Evolutionary conservation across 2,888 invertebrate genomes (phyloP), one percentile per base, ranked within the genome.

Genomic region (Drosophila formosana): DNA sequence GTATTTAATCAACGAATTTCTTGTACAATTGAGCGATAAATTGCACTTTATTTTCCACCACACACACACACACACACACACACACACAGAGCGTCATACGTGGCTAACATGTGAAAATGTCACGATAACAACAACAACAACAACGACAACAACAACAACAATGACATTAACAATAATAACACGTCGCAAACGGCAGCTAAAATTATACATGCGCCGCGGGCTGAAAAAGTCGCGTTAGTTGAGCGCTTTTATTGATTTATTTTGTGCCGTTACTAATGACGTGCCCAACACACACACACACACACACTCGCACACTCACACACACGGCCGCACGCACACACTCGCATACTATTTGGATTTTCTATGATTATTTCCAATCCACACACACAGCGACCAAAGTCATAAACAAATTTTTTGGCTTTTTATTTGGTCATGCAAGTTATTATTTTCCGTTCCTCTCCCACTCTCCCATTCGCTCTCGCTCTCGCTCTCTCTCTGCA

Each of bases 221-320:
- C 52, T 47, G 61, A 53, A 62, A 79, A 63, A 76, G 74, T 77
- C 70, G 66, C 66, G 66, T 71, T 85, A 66, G 78, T 69, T 74
- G 65, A 72, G 87, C 67, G 66, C 66, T 75, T 85, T 88, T 83
- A 83, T 88, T 88, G 83, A 83, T 83, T 88, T 83, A 77, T 83
- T 87, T 83, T 78, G 61, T 72, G 64, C 70, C 55, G 72, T 81
- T 88, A 75, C 86, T 88, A 86, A 88, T 83, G 87, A 86, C 84
- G 81, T 66, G 75, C 69, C 68, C 75, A 66, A 70, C 70, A 60
- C 47, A 73, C 47, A 51, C 52, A 58, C 53, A 62, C 79, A 56
- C 65, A 68, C 43, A 66, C 41, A 57, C 37, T 68, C 32, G 45
- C 9, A 51, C 7, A 63, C 37, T 13, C 4, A 32, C 25, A 52